A percentile compares a stretch with the other conserved stretches of the same genome.
Evolutionary conservation across 1,140 invertebrate species (phyloP).

Genomic region (Zaprionus taronus): DNA sequence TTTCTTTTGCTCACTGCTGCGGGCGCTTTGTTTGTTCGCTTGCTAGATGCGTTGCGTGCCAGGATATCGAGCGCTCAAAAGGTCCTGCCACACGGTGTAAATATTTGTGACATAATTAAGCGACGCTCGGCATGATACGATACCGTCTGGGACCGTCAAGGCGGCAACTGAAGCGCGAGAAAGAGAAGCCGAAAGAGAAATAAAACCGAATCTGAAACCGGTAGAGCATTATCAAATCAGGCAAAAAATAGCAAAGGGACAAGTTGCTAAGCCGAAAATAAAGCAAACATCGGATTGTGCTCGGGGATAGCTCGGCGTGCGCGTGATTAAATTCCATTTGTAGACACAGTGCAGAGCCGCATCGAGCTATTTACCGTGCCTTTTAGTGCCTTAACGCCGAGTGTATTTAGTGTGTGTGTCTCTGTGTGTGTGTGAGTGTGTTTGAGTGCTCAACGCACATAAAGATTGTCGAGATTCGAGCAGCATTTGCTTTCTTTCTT

Average conservation of each 20-base stretch:
- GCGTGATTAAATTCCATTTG: slow-evolving; percentile 82
- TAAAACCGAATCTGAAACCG: slow-evolving; percentile 18
- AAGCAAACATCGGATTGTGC: slow-evolving; percentile 67
- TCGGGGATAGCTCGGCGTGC: slow-evolving; percentile 53
- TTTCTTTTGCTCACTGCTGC: slow-evolving; percentile 22
- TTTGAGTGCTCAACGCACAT: slow-evolving; percentile 58
- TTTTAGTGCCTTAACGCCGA: slow-evolving; percentile 37
- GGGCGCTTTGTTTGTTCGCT: slow-evolving; percentile 50
- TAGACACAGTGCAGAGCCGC: slow-evolving; percentile 51
- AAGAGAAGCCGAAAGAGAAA: neutral
- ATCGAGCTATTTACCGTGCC: slow-evolving; percentile 39
- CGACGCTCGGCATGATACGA: slow-evolving; percentile 58
- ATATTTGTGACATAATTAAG: slow-evolving; percentile 83
- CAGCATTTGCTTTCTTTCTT: slow-evolving; percentile 26
- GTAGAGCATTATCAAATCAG: slow-evolving; percentile 62
- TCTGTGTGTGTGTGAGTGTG: neutral
- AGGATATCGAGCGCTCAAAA: slow-evolving; percentile 51
- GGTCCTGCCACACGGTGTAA: slow-evolving; percentile 66
- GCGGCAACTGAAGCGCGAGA: slow-evolving; percentile 19
- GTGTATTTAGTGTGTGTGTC: neutral
- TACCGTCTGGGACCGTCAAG: slow-evolving; percentile 60
- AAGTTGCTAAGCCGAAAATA: slow-evolving; percentile 72
- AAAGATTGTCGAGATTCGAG: slow-evolving; percentile 78
- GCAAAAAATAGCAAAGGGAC: slow-evolving; percentile 46
- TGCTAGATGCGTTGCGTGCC: slow-evolving; percentile 74